Base-by-base conservation (phyloP, 2,797 vertebrate species). In the Anomalospiza imberbis region DNA sequence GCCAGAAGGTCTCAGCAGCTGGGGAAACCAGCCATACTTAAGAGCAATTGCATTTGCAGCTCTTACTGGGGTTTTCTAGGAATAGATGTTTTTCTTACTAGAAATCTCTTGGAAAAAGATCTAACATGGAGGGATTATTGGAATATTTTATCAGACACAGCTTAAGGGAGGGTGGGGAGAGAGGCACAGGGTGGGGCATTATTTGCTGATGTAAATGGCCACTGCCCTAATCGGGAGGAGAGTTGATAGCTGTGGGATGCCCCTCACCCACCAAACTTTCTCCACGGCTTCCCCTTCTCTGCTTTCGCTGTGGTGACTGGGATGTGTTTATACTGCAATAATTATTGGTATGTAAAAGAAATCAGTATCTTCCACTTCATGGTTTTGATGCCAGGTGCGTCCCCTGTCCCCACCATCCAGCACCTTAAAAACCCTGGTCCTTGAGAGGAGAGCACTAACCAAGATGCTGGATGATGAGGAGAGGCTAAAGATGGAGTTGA, bases 1-100 rank as follows among this genome's bases (percentile, higher is more conserved):
- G 97, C 42, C 98, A 99, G 91, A 99, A 98, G 95, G 94, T 99
- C 70, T 97, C 98, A 17, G 84, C 45, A 34, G 71, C 88, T 22
- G 96, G 75, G 74, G 88, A 94, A 26, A n/a, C 89, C 84, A 96
- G 92, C 94, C 93, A 88, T 5, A 94, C 96, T 91, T 98, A 98
- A 97, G 70, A 53, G 34, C 68, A 25, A 34, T 42, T 66, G 47
- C 38, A 38, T 38, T 78, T 88, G 48, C 55, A 55, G 61, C 24
- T 63, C 38, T 82, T 72, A 58, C 51, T 51, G 82, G 85, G 76
- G 58, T 71, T 91, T 96, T 88, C 89, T 87, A 76, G 94, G 88
- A 93, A 89, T 65, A 68, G 92, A 85, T 85, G 91, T 65, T 83
- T 89, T 87, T 92, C 76, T 91, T 78, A 77, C 48, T 51, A 82